Conservation (phyloP, 2,113 vertebrate species). For the Malurus alboscapulatus region DNA sequence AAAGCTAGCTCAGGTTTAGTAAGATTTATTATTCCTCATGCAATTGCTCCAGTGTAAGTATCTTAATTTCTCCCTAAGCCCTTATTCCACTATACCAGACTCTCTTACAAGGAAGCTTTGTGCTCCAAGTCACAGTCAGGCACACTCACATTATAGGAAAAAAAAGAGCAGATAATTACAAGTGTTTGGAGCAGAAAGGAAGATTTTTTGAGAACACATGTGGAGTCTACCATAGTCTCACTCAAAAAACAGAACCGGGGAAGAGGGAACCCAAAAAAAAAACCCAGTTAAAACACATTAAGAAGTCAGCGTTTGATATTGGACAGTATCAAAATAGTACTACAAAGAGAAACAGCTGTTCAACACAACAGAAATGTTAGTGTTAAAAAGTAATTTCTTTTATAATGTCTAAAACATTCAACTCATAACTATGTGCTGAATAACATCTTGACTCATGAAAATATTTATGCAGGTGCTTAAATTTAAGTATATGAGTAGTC, state of each 20-base stretch:
- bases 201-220: not conserved
- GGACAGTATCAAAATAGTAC: not conserved
- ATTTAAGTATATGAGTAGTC: conserved; percentile 2
- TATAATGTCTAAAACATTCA: not conserved
- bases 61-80: conserved; percentile 4
- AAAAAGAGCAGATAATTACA: not conserved
- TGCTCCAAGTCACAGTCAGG: not conserved
- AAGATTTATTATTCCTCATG: conserved; percentile 11
- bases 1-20: conserved; percentile 1
- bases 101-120: conserved; percentile 2
- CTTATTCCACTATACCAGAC: not conserved
- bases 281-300: not conserved
- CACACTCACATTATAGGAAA: not conserved
- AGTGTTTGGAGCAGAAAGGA: not conserved
- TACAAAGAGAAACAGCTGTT: not conserved
- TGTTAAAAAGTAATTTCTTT: not conserved
- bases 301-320: not conserved
- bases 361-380: not conserved
- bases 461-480: conserved; percentile 53
- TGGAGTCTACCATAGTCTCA: not conserved
- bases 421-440: conserved; percentile 21
- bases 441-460: not conserved
- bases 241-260: not conserved
- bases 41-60: not conserved
- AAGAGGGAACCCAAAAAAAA: not conserved